A percentile compares a stretch with the other conserved stretches of the same genome.
Conservation (phyloP, 92 coral and sea anemone genomes). For the Heliopora coerulea region DNA sequence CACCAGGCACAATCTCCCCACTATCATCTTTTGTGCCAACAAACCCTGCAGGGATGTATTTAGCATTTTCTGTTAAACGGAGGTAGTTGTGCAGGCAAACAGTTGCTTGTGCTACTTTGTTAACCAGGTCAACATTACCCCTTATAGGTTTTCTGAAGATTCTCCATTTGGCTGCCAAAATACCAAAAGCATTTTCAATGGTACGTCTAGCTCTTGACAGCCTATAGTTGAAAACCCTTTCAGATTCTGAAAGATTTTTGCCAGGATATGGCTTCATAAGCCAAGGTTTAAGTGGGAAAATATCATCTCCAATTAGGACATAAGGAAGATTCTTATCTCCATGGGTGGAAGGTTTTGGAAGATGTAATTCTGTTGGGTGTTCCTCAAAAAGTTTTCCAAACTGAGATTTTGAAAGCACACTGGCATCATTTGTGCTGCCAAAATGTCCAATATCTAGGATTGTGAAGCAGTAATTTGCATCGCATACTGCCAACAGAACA, state of each 20-base stretch:
- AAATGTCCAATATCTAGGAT: constrained; percentile 49
- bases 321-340: constrained; percentile 36
- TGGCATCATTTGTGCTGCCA: constrained; percentile 53
- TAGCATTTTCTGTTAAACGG: constrained; percentile 32
- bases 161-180: constrained; percentile 40
- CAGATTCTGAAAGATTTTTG: constrained; percentile 9
- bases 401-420: constrained; percentile 31
- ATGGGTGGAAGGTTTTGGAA: no score
- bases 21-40: constrained; percentile 11
- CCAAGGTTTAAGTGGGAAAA: constrained; percentile 42
- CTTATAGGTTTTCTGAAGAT: constrained; percentile 44
- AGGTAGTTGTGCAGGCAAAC: constrained; percentile 37
- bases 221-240: constrained; percentile 38
- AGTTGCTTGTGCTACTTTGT: constrained; percentile 32
- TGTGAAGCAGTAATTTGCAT: constrained; percentile 52
- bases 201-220: constrained; percentile 32
- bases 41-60: constrained; percentile 35
- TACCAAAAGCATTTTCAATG: constrained; percentile 49
- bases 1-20: constrained; percentile 33
- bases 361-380: no score
- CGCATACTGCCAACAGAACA: constrained; percentile 52
- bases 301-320: constrained; percentile 34
- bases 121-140: constrained; percentile 24
- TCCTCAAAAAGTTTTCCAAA: constrained; percentile 39
- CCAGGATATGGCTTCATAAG: constrained; percentile 41